These are phyloP conservation scores for Zonotrichia albicollis DNA, from an alignment of 2,797 vertebrate species.

Conservation along the genomic window DNA sequence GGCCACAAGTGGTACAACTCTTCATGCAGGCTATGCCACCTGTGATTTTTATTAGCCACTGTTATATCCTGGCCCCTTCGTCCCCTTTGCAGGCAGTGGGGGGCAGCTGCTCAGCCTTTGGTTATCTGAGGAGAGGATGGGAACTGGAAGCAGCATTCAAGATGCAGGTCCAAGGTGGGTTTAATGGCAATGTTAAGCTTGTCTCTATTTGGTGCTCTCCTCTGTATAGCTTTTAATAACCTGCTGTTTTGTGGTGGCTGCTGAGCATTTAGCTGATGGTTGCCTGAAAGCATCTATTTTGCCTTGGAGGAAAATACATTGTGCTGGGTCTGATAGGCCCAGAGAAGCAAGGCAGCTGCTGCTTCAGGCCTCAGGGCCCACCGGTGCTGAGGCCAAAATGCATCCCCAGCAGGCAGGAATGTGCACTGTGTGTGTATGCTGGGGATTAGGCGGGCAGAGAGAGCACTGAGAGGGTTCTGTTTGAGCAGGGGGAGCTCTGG, in stretches of 20 bases:
- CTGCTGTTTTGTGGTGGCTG: neutral
- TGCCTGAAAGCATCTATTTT: neutral
- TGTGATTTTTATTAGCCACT: neutral
- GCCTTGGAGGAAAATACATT: neutral
- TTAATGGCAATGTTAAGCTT: neutral
- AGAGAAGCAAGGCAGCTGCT: neutral
- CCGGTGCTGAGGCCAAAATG: neutral
- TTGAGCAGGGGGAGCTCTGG: neutral
- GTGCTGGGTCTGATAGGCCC: accelerated
- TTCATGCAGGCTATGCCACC: neutral
- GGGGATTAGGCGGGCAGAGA: neutral
- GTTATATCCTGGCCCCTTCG: neutral
- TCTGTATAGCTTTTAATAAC: neutral
- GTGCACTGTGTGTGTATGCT: too few species aligned
- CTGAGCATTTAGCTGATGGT: neutral
- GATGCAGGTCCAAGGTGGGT: neutral
- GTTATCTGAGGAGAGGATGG: neutral
- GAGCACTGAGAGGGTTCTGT: neutral
- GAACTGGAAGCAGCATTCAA: neutral
- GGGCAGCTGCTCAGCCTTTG: neutral
- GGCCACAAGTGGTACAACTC: neutral
- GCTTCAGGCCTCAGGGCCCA: accelerated
- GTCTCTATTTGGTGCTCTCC: neutral
- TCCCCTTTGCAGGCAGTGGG: neutral
- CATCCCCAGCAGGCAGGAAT: neutral